These are phyloP conservation scores for Charadrius vociferus DNA, from an alignment of 2,113 vertebrate genomes.

Conservation along the genomic window DNA sequence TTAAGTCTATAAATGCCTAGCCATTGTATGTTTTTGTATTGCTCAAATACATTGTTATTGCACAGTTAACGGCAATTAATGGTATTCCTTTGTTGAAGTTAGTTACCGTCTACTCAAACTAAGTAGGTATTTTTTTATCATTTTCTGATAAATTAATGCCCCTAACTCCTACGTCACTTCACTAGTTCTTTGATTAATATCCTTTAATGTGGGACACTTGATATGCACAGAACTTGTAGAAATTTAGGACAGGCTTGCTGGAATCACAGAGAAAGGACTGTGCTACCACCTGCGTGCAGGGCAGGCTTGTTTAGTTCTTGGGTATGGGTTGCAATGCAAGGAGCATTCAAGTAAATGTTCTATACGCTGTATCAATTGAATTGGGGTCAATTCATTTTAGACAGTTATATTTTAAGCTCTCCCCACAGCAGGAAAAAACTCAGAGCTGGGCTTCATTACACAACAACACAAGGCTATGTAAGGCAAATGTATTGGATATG, in stretches of 20 bases:
- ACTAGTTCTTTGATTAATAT: not conserved
- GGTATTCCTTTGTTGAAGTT: not conserved
- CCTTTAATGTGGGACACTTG: not conserved
- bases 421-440: not conserved
- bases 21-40: not conserved
- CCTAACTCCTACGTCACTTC: not conserved
- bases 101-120: not conserved
- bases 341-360: not conserved
- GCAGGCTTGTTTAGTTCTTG: not conserved
- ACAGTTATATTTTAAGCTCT: not conserved
- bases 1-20: not conserved
- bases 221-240: not conserved
- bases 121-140: not conserved
- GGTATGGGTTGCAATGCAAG: not conserved
- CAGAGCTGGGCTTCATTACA: not conserved
- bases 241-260: not conserved
- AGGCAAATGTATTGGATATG: not conserved
- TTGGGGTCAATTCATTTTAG: not conserved
- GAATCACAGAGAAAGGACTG: not conserved
- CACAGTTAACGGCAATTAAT: not conserved
- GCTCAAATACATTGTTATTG: not conserved
- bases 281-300: not conserved
- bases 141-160: not conserved
- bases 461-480: not conserved
- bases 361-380: not conserved